These are phyloP conservation scores for Polyodon spathula DNA, from an alignment of 2,113 vertebrate genomes.

Conservation along the genomic window DNA sequence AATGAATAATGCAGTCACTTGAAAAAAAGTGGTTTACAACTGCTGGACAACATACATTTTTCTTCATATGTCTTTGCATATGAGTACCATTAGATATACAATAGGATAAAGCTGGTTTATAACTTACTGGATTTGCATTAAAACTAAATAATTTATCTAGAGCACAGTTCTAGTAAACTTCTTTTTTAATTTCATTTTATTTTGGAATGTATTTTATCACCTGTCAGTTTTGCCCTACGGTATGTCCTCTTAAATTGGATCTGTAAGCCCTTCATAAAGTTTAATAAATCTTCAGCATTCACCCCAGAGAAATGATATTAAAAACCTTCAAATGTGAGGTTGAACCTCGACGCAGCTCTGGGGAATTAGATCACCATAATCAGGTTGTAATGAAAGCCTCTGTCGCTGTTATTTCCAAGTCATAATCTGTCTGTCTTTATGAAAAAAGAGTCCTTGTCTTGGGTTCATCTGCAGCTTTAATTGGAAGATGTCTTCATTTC, in stretches of 20 bases:
- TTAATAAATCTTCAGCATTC: constrained; percentile 97
- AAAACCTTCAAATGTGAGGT: constrained; percentile 85
- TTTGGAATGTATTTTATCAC: constrained; percentile 75
- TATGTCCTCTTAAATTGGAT: constrained; percentile 97
- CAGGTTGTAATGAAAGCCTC: constrained; percentile 90
- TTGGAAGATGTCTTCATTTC: constrained; percentile 94
- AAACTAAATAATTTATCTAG: constrained; percentile 31
- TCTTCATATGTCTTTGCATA: not conserved
- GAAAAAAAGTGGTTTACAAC: not conserved
- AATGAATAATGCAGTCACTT: too few species aligned
- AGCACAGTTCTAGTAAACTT: constrained; percentile 46
- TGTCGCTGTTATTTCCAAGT: constrained; percentile 72
- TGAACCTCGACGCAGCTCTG: constrained; percentile 81
- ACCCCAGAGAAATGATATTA: constrained; percentile 98
- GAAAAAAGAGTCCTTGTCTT: constrained; percentile 72
- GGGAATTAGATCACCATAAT: constrained; percentile 99
- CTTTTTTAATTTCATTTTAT: constrained; percentile 40
- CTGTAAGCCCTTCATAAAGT: constrained; percentile 98
- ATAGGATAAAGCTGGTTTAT: constrained; percentile 19
- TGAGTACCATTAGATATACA: constrained; percentile 7
- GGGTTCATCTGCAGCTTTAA: constrained; percentile 64
- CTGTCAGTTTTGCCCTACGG: constrained; percentile 85
- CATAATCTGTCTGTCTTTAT: constrained; percentile 93
- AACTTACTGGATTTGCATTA: constrained; percentile 21
- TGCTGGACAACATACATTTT: constrained; percentile 7